Evolutionary conservation across 1,140 invertebrate species (phyloP), one percentile per base, ranked within the genome.

Genomic region (Drosophila lacertosa): DNA sequence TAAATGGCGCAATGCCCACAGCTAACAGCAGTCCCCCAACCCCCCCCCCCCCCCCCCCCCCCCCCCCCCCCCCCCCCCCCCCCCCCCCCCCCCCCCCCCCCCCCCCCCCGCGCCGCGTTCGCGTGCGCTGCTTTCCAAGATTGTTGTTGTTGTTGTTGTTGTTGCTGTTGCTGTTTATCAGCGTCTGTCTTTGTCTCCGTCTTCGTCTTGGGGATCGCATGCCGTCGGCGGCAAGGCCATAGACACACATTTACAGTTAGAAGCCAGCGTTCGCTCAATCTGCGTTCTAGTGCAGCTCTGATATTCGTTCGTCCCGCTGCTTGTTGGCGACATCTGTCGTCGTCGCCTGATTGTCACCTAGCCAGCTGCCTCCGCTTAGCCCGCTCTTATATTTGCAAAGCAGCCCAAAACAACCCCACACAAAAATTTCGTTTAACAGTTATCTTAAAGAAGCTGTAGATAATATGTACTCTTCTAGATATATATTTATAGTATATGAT

Each of bases 111-210:
- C 2, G 35, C 7, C 15, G 47, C 18, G 24, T 35, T 15, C n/a
- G 63, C 77, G 66, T 84, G 69, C 45, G 66, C 51, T 70, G 60
- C 37, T 74, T 66, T 65, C 62, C 65, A 77, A 37, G 26, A 47
- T 42, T 58, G 26, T 65, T 51, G 18, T 40, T 35, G 32, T 60
- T 69, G 18, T 10, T 54, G 13, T 58, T 50, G 60, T 74, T 74
- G 58, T 39, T 48, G 76, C 77, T 67, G 42, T 77, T 54, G 76
- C 77, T 67, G 37, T 77, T 64, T 72, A 71, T 72, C 65, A 76
- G 57, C 48, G 42, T 29, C 53, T 63, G 55, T 39, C 75, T 74
- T 64, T 78, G 51, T 79, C 76, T 72, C 32, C 4, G 18, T 33
- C 48, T 42, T 10, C 13, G 16, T 45, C 20, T 26, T 13, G 11